These are phyloP conservation scores for Stegodyphus dumicola DNA, from an alignment of 1,140 invertebrate species.

Conservation along the genomic window DNA sequence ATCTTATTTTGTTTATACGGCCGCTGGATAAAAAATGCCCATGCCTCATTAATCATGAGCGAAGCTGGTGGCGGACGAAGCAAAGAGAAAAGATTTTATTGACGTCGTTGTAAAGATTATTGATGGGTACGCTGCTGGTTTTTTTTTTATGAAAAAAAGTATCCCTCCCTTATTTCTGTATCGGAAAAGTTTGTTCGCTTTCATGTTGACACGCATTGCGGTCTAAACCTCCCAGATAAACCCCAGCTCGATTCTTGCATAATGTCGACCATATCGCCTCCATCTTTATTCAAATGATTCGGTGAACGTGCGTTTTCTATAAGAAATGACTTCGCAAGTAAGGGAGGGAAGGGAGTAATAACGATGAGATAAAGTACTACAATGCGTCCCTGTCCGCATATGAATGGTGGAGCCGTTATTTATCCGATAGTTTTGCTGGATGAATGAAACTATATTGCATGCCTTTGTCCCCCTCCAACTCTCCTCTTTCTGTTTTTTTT, in stretches of 20 bases:
- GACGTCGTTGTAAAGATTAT: slow-evolving; percentile 32
- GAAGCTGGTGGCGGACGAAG: slow-evolving; percentile 15
- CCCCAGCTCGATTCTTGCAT: slow-evolving; percentile 8
- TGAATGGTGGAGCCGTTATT: too few species aligned
- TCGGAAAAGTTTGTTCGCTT: slow-evolving; percentile 28
- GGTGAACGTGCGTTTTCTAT: slow-evolving; percentile 13
- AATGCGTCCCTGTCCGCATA: background rate
- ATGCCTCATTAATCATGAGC: slow-evolving; percentile 29
- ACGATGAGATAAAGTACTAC: slow-evolving; percentile 15
- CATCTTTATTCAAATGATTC: slow-evolving; percentile 14
- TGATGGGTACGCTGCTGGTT: slow-evolving; percentile 2
- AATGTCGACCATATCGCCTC: background rate
- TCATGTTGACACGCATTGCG: slow-evolving; percentile 7
- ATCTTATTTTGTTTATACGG: slow-evolving; percentile 32
- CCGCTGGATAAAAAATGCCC: background rate
- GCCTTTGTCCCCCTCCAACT: too few species aligned
- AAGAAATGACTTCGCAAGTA: background rate
- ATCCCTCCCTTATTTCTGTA: background rate
- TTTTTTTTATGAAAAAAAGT: slow-evolving; percentile 18
- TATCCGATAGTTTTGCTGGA: too few species aligned
- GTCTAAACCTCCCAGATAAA: slow-evolving; percentile 11
- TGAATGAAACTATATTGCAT: too few species aligned
- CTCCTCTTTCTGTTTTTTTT: too few species aligned
- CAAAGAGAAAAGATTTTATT: slow-evolving; percentile 35
- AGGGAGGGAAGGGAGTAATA: slow-evolving; percentile 13